Evolutionary conservation across 2,113 vertebrate species (phyloP).

Genomic region (Desmodus rotundus): DNA sequence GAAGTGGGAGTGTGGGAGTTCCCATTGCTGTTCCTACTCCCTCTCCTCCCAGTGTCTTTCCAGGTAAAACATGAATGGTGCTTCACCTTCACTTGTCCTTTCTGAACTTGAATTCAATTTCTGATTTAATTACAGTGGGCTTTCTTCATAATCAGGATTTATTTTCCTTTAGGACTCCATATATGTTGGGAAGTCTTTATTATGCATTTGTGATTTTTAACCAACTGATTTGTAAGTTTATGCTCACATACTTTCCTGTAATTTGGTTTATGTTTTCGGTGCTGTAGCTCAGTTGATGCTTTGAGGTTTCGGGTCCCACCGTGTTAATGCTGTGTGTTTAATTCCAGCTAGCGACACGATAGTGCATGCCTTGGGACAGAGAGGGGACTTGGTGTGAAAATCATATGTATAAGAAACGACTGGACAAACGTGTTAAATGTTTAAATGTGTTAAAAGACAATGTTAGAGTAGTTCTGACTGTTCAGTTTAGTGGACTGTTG

Average conservation of each 20-base stretch:
- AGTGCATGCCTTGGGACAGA: not conserved
- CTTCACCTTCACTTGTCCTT: slow-evolving; percentile 29
- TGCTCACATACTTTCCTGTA: not conserved
- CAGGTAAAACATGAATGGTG: slow-evolving; percentile 86
- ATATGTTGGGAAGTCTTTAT: not conserved
- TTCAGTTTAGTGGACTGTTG: not conserved
- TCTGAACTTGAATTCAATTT: not conserved
- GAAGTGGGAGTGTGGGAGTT: slow-evolving; percentile 96
- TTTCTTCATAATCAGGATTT: not conserved
- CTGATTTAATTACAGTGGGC: not conserved
- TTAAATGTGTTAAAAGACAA: no score
- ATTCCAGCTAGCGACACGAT: not conserved
- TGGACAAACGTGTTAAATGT: not conserved
- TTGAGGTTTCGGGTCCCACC: not conserved
- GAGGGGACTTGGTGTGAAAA: not conserved
- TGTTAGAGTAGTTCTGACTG: not conserved
- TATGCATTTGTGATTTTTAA: not conserved
- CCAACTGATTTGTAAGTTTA: not conserved
- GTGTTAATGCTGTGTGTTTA: not conserved
- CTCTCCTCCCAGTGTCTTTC: slow-evolving; percentile 94
- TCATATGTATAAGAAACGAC: not conserved
- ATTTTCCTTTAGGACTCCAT: not conserved
- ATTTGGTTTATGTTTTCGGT: not conserved
- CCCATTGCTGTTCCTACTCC: slow-evolving; percentile 96
- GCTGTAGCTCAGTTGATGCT: not conserved